phyloP scores from a whole-genome alignment of 2,797 vertebrate species.

The Chaetophractus vellerosus region DNA sequence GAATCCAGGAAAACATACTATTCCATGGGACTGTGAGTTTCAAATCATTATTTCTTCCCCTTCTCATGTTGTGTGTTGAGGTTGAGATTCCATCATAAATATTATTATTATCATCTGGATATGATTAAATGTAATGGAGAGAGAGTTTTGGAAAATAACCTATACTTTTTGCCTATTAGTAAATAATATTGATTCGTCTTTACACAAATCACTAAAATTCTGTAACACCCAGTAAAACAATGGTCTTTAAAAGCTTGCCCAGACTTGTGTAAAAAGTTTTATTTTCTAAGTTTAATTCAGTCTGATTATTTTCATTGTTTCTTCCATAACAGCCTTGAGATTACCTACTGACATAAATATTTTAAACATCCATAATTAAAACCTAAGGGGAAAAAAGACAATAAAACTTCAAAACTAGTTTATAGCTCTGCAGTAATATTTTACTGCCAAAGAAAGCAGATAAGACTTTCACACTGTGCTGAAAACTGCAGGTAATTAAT shows the following conservation, averaged over 20 bases:
- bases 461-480: conserved; percentile 66
- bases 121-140: conserved; percentile 57
- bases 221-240: conserved; percentile 80
- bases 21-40: background rate
- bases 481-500: conserved; percentile 79
- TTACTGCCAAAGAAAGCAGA: conserved; percentile 80
- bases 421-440: conserved; percentile 71
- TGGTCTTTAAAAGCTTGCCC: conserved; percentile 68
- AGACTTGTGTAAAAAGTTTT: conserved; percentile 71
- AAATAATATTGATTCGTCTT: conserved; percentile 83
- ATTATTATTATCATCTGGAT: conserved; percentile 73
- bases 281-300: conserved; percentile 73
- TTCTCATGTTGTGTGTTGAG: conserved; percentile 63
- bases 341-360: conserved; percentile 66
- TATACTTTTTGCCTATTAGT: conserved; percentile 78
- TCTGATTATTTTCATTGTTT: conserved; percentile 75
- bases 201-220: conserved; percentile 74
- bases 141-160: conserved; percentile 67
- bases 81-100: conserved; percentile 57
- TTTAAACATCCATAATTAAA: conserved; percentile 83
- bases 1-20: conserved; percentile 56
- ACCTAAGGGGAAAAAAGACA: conserved; percentile 71
- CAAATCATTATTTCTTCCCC: conserved; percentile 53
- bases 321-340: conserved; percentile 74
- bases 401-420: conserved; percentile 80